A percentile compares a stretch with the other conserved stretches of the same genome.
phyloP scores from a whole-genome alignment of 2,113 vertebrate genomes.

The Melanostigma gelatinosum region DNA sequence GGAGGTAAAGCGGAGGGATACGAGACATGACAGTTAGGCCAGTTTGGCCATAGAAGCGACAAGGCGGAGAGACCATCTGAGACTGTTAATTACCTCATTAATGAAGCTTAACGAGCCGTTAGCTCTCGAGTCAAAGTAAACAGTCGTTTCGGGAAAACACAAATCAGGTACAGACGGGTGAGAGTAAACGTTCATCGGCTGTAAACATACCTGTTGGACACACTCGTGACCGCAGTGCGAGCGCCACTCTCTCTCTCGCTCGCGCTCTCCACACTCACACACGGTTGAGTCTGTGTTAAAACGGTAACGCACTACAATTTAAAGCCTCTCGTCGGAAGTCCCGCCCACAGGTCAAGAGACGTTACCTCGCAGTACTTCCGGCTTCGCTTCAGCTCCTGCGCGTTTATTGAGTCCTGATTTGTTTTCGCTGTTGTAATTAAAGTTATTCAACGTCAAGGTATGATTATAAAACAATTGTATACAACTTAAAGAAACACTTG shows the following conservation, averaged over 20 bases:
- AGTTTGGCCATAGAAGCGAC: background rate
- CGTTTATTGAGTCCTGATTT: background rate
- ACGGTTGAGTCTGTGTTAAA: background rate
- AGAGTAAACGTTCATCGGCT: background rate
- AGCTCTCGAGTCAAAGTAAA: background rate
- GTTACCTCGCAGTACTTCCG: conserved; percentile 18
- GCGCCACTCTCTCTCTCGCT: conserved; percentile 12
- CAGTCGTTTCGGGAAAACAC: background rate
- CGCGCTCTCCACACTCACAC: conserved; percentile 6
- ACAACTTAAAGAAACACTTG: background rate
- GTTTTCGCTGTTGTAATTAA: background rate
- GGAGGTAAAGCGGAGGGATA: background rate
- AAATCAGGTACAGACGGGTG: background rate
- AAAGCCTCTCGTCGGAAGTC: conserved; percentile 17
- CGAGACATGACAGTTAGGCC: background rate
- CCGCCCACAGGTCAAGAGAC: conserved; percentile 38
- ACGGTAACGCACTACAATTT: background rate
- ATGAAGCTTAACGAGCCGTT: conserved; percentile 60
- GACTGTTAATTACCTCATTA: conserved; percentile 52
- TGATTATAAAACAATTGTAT: background rate
- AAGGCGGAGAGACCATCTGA: conserved; percentile 22
- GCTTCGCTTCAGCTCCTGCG: conserved; percentile 6
- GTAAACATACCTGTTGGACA: conserved; percentile 60
- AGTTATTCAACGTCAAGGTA: background rate
- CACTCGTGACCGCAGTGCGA: conserved; percentile 53